Evolutionary conservation across 2,888 invertebrate genomes (phyloP).

Genomic region (Athalia circularis): DNA sequence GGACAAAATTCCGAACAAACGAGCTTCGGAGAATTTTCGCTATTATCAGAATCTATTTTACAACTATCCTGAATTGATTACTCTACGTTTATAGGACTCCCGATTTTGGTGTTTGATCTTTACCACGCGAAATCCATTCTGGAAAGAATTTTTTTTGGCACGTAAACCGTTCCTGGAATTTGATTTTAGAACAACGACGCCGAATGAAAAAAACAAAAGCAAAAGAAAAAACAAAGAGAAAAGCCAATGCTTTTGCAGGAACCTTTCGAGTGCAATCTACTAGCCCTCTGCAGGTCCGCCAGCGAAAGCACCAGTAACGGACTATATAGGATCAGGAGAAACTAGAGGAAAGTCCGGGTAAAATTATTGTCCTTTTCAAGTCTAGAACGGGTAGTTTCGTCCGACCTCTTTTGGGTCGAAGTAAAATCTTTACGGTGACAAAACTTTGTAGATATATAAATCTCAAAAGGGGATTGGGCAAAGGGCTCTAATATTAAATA

Average conservation of each 20-base stretch:
- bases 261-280: slow-evolving; percentile 11
- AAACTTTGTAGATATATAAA: slow-evolving; percentile 31
- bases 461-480: slow-evolving; percentile 23
- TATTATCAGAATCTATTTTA: slow-evolving; percentile 5
- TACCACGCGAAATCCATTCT: background rate
- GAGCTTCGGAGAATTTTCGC: background rate
- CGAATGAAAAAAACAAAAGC: no score
- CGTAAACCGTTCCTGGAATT: slow-evolving; percentile 27
- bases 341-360: slow-evolving; percentile 29
- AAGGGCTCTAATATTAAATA: slow-evolving; percentile 46
- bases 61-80: slow-evolving; percentile 11
- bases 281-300: background rate
- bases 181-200: background rate
- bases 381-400: background rate
- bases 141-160: slow-evolving; percentile 12
- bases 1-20: background rate
- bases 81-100: background rate
- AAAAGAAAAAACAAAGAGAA: no score
- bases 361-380: slow-evolving; percentile 19
- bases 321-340: no score
- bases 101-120: background rate
- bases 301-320: no score
- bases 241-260: no score
- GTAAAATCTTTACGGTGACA: slow-evolving; percentile 19
- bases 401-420: background rate